Evolutionary conservation across 2,113 vertebrate species (phyloP).

Genomic region (Rhadina sibilatrix): DNA sequence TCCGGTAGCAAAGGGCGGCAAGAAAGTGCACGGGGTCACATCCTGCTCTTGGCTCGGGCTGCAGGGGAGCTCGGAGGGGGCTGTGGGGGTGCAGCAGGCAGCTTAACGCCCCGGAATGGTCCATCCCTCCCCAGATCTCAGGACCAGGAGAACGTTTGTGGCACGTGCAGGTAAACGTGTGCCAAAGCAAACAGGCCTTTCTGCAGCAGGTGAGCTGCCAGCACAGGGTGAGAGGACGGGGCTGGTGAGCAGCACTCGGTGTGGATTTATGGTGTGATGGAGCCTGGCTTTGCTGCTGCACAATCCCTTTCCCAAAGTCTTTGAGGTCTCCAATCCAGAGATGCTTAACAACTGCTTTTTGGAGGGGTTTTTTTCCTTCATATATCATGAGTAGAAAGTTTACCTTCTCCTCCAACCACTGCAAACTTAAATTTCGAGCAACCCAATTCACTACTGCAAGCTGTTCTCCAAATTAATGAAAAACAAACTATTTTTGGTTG

Average conservation of each 20-base stretch:
- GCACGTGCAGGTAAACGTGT: rapidly evolving
- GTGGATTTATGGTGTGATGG: background rate
- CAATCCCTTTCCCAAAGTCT: background rate
- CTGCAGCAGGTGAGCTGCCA: background rate
- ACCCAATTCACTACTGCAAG: background rate
- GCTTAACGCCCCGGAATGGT: background rate
- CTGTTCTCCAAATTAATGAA: background rate
- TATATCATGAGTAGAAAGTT: background rate
- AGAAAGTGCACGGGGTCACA: background rate
- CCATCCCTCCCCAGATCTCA: background rate
- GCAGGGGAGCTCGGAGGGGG: background rate
- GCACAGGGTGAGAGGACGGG: rapidly evolving
- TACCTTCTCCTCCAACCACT: background rate
- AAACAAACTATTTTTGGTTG: background rate
- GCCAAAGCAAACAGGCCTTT: background rate
- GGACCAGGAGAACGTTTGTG: rapidly evolving
- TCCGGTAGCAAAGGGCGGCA: background rate
- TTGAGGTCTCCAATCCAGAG: background rate
- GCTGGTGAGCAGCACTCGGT: rapidly evolving
- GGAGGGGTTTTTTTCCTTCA: rapidly evolving
- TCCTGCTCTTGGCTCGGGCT: rapidly evolving
- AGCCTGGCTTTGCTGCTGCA: background rate
- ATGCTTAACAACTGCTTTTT: background rate
- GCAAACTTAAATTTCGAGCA: background rate
- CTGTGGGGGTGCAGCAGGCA: background rate